These are phyloP conservation scores for Heliocidaris erythrogramma DNA, from an alignment of 35 echinoderm and acorn worm species.

Conservation along the genomic window DNA sequence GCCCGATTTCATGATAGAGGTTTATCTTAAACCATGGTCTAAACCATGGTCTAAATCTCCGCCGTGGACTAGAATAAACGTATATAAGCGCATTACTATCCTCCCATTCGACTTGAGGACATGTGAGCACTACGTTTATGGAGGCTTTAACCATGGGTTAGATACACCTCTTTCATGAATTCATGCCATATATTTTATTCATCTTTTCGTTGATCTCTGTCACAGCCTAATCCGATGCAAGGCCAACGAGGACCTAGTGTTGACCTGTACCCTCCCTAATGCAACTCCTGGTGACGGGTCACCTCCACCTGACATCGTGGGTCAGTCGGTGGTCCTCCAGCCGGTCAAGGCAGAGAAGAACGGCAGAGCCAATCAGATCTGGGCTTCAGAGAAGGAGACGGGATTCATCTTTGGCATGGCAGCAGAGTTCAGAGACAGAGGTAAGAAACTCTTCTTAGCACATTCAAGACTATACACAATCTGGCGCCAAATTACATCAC, in stretches of 20 bases:
- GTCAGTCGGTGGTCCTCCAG: conserved; percentile 75
- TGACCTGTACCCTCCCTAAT: conserved; percentile 73
- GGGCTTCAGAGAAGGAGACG: conserved; percentile 82
- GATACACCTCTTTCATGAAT: too few species aligned
- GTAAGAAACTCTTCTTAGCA: neutral
- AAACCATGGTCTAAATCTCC: too few species aligned
- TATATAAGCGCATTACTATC: too few species aligned
- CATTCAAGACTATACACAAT: too few species aligned
- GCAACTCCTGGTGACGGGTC: conserved; percentile 66
- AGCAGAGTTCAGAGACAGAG: conserved; percentile 73
- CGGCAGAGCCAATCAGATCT: conserved; percentile 94
- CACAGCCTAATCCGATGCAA: conserved; percentile 83
- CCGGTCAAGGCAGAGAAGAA: conserved; percentile 55
- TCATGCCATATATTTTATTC: too few species aligned
- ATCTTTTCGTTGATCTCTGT: neutral
- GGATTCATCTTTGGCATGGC: conserved; percentile 90
- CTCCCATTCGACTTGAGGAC: too few species aligned
- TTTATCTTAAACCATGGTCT: too few species aligned
- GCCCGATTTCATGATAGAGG: too few species aligned
- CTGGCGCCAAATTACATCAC: too few species aligned
- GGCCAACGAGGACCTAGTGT: conserved; percentile 71
- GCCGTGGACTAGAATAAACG: too few species aligned
- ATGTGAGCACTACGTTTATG: too few species aligned
- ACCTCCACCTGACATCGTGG: conserved; percentile 48
- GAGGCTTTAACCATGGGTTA: too few species aligned